Evolutionary conservation across 2,113 vertebrate genomes (phyloP).

Genomic region (Pelodiscus sinensis): DNA sequence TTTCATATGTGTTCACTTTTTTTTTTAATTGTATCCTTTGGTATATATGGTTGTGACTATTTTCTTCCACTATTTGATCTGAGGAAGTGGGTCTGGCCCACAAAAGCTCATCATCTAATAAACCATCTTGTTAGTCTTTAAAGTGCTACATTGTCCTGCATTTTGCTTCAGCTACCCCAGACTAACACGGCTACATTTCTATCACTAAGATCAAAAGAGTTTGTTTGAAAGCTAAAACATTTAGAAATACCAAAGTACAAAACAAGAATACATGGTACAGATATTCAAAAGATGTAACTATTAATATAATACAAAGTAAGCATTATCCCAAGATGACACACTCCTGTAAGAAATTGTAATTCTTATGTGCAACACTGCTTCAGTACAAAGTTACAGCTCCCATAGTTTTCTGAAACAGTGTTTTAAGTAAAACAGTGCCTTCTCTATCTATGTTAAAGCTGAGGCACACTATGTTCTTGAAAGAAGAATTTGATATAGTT

Average conservation of each 20-base stretch:
- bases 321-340: neutral
- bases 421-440: neutral
- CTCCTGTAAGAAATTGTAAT: neutral
- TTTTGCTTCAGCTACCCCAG: no score
- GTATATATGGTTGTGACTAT: no score
- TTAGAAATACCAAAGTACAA: neutral
- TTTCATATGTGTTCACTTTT: no score
- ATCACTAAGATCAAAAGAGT: neutral
- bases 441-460: neutral
- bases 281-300: neutral
- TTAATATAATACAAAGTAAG: neutral
- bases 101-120: no score
- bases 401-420: neutral
- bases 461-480: neutral
- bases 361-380: neutral
- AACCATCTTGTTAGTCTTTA: no score
- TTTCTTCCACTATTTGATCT: no score
- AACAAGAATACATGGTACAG: neutral
- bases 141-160: no score
- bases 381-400: neutral
- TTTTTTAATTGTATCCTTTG: no score
- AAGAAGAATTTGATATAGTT: neutral
- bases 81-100: no score
- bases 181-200: no score
- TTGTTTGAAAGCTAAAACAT: neutral